Percentiles rank a stretch among this genome's conserved stretches.
phyloP scores from a whole-genome alignment of 2,888 invertebrate genomes.

The Pelosia muscerda region DNA sequence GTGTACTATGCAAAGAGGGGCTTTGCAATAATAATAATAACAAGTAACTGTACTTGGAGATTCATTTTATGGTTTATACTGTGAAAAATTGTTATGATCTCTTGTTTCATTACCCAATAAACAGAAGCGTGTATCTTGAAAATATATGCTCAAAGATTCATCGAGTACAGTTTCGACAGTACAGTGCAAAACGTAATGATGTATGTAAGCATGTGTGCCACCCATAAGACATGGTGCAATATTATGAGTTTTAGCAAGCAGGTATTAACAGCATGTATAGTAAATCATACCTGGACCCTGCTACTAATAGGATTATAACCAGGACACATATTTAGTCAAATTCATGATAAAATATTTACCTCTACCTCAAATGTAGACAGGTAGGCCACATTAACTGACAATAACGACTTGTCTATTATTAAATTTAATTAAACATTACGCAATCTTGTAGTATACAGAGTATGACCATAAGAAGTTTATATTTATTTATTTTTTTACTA shows the following conservation, averaged over 20 bases:
- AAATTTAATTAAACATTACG: not conserved
- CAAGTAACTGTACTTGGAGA: not conserved
- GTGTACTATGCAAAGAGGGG: too few relatives aligned
- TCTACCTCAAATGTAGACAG: not conserved
- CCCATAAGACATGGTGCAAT: not conserved
- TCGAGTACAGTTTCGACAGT: too few relatives aligned
- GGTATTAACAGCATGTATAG: not conserved
- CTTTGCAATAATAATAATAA: too few relatives aligned
- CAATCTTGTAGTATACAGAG: not conserved
- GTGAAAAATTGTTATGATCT: too few relatives aligned
- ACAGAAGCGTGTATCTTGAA: too few relatives aligned
- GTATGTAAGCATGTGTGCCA: too few relatives aligned
- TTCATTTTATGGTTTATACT: not conserved
- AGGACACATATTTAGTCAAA: not conserved
- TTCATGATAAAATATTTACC: not conserved
- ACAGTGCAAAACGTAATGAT: too few relatives aligned
- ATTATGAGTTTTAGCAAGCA: not conserved
- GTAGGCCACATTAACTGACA: not conserved
- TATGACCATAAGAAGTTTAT: not conserved
- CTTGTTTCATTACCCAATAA: too few relatives aligned
- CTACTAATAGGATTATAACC: not conserved
- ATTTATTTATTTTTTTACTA: not conserved
- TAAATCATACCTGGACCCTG: not conserved
- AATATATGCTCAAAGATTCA: too few relatives aligned
- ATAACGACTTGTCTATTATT: not conserved